These are phyloP conservation scores for Hippocampus comes DNA, from an alignment of 2,113 vertebrate genomes.

Conservation along the genomic window DNA sequence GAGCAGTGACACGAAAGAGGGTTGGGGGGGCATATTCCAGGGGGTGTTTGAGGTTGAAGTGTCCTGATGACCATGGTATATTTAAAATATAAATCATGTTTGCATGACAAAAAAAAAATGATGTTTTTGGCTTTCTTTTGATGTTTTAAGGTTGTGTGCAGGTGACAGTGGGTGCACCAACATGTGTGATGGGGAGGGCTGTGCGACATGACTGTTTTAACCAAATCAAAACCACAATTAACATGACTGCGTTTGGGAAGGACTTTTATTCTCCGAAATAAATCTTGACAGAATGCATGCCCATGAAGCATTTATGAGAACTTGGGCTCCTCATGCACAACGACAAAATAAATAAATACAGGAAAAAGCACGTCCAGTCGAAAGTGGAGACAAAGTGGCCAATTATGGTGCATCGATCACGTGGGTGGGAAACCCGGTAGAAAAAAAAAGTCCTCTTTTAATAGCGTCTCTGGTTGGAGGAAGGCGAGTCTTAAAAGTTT, in stretches of 20 bases:
- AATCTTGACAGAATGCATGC: constrained; percentile 10
- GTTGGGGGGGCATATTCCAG: too few relatives aligned
- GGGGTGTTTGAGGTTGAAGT: too few relatives aligned
- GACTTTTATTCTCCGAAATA: neutral
- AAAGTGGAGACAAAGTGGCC: constrained; percentile 48
- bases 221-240: too few relatives aligned
- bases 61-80: too few relatives aligned
- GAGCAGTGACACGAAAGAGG: too few relatives aligned
- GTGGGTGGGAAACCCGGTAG: constrained; percentile 72
- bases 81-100: too few relatives aligned
- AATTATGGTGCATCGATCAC: constrained; percentile 73
- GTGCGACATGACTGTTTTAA: neutral
- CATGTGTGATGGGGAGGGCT: neutral
- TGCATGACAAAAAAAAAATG: too few relatives aligned
- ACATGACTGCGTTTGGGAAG: neutral
- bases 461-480: constrained; percentile 44
- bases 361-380: constrained; percentile 24
- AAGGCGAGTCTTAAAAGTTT: constrained; percentile 69
- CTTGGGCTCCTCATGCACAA: neutral
- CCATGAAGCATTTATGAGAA: constrained; percentile 28
- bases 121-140: too few relatives aligned
- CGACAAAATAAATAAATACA: neutral
- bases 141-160: too few relatives aligned
- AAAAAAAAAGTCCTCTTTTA: constrained; percentile 69
- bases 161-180: neutral